A percentile compares a stretch with the other conserved stretches of the same genome.
These are phyloP conservation scores for Orthonyx spaldingii DNA, from an alignment of 2,113 vertebrate genomes.

Conservation along the genomic window DNA sequence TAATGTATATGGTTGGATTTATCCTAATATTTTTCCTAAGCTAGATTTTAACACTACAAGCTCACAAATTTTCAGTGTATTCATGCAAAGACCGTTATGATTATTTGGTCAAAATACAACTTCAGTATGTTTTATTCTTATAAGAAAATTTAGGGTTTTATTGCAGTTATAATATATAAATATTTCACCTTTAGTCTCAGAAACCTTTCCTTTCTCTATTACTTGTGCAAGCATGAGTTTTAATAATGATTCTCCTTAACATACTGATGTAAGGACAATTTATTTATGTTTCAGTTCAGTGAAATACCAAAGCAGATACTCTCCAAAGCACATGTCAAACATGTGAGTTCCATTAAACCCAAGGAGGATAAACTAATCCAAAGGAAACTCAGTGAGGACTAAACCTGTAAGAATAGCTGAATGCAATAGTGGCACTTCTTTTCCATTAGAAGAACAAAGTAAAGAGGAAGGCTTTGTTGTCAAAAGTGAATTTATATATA, in stretches of 20 bases:
- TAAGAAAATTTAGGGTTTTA: not conserved
- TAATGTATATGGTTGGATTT: not conserved
- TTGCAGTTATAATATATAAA: not conserved
- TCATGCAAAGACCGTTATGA: not conserved
- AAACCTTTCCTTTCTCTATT: not conserved
- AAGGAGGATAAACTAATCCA: not conserved
- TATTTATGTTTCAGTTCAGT: not conserved
- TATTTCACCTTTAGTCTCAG: not conserved
- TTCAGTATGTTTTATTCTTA: not conserved
- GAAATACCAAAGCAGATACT: not conserved
- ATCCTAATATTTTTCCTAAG: not conserved
- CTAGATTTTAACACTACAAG: not conserved
- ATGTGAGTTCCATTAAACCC: not conserved
- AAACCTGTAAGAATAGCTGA: not conserved
- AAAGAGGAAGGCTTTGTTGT: not conserved
- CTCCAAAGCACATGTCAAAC: not conserved
- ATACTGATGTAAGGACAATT: not conserved
- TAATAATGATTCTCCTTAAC: not conserved
- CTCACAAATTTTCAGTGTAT: not conserved
- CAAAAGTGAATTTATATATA: not conserved
- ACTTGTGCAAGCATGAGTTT: not conserved
- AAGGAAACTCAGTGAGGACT: not conserved
- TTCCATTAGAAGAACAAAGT: not conserved
- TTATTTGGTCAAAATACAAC: not conserved
- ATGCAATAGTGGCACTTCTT: not conserved